phyloP scores from a whole-genome alignment of 2,888 invertebrate species.

The Zygaena filipendulae region DNA sequence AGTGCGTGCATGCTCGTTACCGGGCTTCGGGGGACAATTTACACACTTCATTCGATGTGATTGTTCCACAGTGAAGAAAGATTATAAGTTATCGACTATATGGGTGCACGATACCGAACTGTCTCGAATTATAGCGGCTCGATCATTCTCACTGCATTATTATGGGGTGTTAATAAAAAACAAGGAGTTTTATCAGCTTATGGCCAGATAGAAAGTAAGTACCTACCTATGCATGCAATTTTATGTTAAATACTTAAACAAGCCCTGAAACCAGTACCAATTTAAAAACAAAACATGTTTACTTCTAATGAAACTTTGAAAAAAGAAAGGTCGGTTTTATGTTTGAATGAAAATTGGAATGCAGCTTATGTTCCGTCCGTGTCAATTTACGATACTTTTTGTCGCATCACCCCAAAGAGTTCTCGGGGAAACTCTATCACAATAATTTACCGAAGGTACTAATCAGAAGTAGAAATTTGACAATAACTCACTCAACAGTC shows the following conservation, averaged over 20 bases:
- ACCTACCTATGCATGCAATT: no score
- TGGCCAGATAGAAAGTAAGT: no score
- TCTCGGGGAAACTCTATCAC: no score
- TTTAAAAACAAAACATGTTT: conserved; percentile 1
- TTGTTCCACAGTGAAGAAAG: conserved; percentile 53
- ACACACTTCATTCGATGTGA: conserved; percentile 41
- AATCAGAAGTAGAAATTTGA: no score
- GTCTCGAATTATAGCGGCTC: no score
- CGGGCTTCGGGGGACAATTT: conserved; percentile 57
- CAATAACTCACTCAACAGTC: no score
- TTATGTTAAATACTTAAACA: conserved; percentile 8
- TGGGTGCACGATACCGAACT: conserved; percentile 33
- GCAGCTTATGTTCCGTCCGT: no score
- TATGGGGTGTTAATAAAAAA: conserved; percentile 12
- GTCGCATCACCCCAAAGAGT: no score
- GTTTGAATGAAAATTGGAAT: conserved; percentile 5
- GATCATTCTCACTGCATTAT: no score
- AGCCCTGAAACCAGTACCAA: not conserved
- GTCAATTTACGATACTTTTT: no score
- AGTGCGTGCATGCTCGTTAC: conserved; percentile 12
- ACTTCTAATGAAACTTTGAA: no score
- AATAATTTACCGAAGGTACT: no score
- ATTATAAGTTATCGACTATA: conserved; percentile 52
- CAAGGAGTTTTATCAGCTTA: conserved; percentile 1
- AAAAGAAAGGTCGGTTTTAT: not conserved